Evolutionary conservation across 2,888 invertebrate species (phyloP).

Genomic region (Volucella bombylans): DNA sequence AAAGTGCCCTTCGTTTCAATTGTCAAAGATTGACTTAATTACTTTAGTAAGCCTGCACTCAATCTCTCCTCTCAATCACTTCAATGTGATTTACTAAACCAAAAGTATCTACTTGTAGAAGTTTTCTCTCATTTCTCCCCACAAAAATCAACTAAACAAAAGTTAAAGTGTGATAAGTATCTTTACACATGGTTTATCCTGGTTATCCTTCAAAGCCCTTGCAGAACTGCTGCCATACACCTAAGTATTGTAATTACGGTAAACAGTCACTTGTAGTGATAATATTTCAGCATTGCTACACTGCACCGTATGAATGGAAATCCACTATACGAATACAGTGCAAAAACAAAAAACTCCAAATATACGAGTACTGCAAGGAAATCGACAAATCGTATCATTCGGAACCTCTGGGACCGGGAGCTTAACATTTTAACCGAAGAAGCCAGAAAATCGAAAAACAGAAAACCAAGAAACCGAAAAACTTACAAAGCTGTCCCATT

Average conservation of each 20-base stretch:
- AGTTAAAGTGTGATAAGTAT: constrained; percentile 14
- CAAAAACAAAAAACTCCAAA: constrained; percentile 39
- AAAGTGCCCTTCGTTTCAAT: too few relatives aligned
- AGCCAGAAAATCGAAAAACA: not conserved
- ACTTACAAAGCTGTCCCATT: constrained; percentile 12
- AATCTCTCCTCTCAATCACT: not conserved
- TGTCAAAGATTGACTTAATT: constrained; percentile 15
- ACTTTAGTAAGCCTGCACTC: constrained; percentile 26
- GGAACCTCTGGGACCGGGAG: constrained; percentile 23
- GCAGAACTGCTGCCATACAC: constrained; percentile 24
- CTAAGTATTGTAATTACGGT: constrained; percentile 49
- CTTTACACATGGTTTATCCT: not conserved
- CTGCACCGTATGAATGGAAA: not conserved
- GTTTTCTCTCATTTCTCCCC: not conserved
- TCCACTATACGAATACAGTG: not conserved
- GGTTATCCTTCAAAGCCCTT: constrained; percentile 17
- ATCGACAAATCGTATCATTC: constrained; percentile 38
- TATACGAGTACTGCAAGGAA: constrained; percentile 21
- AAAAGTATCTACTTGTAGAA: not conserved
- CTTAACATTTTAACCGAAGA: constrained; percentile 12
- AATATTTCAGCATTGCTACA: not conserved
- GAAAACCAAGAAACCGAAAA: not conserved
- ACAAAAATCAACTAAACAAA: not conserved
- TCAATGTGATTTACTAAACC: constrained; percentile 37
- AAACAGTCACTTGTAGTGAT: constrained; percentile 50